phyloP scores from a whole-genome alignment of 2,888 invertebrate genomes.

The Drosophila quasianomalipes region DNA sequence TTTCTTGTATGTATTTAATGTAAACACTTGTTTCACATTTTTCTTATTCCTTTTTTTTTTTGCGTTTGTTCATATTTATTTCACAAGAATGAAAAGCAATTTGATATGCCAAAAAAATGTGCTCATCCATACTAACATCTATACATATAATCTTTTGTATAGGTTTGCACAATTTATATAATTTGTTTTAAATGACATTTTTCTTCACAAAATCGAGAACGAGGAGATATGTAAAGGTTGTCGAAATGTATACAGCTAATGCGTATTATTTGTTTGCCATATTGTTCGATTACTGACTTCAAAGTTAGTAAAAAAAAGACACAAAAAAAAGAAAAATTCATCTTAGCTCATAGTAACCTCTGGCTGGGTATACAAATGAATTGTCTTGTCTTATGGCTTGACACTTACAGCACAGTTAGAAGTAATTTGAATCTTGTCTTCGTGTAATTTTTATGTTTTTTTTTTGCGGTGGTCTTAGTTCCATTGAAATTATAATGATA shows the following conservation, averaged over 20 bases:
- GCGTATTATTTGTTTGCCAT: background rate
- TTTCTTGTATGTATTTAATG: slow-evolving; percentile 48
- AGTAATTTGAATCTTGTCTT: slow-evolving; percentile 21
- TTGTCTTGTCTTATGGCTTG: slow-evolving; percentile 39
- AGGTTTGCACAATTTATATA: slow-evolving; percentile 54
- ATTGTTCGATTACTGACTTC: background rate
- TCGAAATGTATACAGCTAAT: slow-evolving; percentile 5
- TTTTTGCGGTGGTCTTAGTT: background rate
- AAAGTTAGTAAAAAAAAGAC: background rate
- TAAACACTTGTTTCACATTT: slow-evolving; percentile 70
- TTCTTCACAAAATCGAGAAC: slow-evolving; percentile 26
- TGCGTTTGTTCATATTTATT: slow-evolving; percentile 20
- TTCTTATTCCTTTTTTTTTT: background rate
- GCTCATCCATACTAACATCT: slow-evolving; percentile 1
- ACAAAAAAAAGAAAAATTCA: background rate
- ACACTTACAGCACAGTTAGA: slow-evolving; percentile 55
- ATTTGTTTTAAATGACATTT: slow-evolving; percentile 55
- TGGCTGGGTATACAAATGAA: slow-evolving; percentile 16
- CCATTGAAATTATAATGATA: slow-evolving; percentile 8
- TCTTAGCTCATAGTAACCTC: background rate
- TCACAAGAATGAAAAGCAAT: slow-evolving; percentile 65
- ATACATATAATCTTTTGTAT: slow-evolving; percentile 23
- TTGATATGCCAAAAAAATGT: slow-evolving; percentile 55
- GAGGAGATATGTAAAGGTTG: too few species aligned
- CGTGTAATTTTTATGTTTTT: background rate